Percentiles rank a stretch among this genome's conserved stretches.
Conservation (phyloP, 2,888 invertebrate species). For the Tipula unca region DNA sequence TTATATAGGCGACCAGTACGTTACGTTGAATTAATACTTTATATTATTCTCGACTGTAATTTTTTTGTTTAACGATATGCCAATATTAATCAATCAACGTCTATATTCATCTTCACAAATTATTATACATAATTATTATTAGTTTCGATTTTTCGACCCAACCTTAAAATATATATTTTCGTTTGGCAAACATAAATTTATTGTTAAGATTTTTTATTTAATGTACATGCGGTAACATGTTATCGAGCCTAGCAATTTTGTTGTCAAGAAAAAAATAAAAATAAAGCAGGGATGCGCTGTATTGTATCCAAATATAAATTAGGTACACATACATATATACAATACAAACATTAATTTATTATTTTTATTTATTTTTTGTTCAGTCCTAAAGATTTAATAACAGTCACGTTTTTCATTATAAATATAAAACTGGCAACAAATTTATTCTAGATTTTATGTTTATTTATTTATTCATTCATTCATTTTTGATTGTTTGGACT, state of each 20-base stretch:
- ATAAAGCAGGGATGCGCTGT: not conserved
- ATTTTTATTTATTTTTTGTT: not conserved
- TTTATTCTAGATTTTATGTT: not conserved
- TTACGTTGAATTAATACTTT: too few relatives aligned
- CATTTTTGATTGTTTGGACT: not conserved
- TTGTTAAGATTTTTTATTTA: not conserved
- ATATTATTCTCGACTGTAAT: too few relatives aligned
- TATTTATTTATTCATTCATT: not conserved
- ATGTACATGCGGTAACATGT: not conserved
- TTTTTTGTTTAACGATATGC: too few relatives aligned
- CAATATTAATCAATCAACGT: not conserved
- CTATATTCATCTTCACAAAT: not conserved
- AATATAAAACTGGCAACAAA: not conserved
- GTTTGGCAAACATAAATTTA: not conserved
- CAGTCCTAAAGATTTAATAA: not conserved
- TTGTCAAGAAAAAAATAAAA: not conserved
- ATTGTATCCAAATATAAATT: not conserved
- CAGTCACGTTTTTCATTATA: constrained; percentile 8
- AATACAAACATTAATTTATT: not conserved
- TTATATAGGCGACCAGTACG: too few relatives aligned
- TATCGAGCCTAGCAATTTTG: not conserved
- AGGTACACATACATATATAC: not conserved
- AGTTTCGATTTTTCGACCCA: not conserved
- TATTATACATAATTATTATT: not conserved
- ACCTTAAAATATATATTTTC: not conserved